These are phyloP conservation scores for Deroplatys truncata DNA, from an alignment of 2,888 invertebrate genomes.

Conservation along the genomic window DNA sequence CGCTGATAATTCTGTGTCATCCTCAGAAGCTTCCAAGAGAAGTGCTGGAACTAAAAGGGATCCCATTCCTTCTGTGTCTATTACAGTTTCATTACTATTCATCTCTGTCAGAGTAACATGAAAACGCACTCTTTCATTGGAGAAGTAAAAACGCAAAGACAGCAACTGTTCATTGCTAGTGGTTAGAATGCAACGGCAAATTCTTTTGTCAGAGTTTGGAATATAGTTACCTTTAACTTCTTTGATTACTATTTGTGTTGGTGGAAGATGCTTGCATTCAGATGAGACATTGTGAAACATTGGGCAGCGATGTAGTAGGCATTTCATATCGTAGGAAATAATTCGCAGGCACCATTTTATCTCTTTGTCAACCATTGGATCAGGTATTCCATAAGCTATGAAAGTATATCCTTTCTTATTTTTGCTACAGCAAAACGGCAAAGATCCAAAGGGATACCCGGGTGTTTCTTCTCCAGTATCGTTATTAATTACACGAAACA, in stretches of 20 bases:
- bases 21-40: not conserved
- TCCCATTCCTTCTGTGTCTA: not conserved
- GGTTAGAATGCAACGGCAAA: not conserved
- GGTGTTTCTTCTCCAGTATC: conserved; percentile 34
- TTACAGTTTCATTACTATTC: not conserved
- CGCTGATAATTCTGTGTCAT: not conserved
- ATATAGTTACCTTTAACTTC: conserved; percentile 2
- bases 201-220: not conserved
- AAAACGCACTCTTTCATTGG: not conserved
- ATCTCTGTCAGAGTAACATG: not conserved
- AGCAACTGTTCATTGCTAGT: too few relatives aligned
- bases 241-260: not conserved
- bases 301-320: conserved; percentile 1
- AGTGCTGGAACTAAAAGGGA: not conserved
- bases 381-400: conserved; percentile 36
- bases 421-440: conserved; percentile 24
- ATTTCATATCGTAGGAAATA: conserved; percentile 32
- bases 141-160: not conserved
- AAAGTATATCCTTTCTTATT: conserved; percentile 36
- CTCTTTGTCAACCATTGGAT: conserved; percentile 29
- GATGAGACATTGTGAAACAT: not conserved
- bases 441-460: not conserved
- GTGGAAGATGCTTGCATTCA: not conserved
- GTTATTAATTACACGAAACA: conserved; percentile 36
- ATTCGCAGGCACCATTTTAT: conserved; percentile 36